Evolutionary conservation across 1,140 invertebrate species (phyloP), one percentile per base, ranked within the genome.

Genomic region (Lepidotrigona ventralis): DNA sequence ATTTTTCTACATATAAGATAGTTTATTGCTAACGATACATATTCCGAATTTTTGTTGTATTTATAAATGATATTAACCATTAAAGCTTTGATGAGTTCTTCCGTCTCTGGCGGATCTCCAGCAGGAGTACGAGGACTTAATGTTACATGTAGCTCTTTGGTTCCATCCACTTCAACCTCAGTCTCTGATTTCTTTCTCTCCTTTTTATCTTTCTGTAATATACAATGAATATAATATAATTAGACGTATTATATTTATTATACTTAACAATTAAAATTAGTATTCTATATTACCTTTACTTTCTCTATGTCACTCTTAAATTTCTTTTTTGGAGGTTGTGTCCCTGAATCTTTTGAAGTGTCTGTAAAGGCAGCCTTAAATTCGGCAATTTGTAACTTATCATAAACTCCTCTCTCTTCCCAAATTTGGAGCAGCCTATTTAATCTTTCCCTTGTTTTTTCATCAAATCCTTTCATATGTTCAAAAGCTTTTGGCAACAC

Each of bases 401-500:
- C 97, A 92, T 99, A 99, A 26, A 99, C 98, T 54, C 96, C 97
- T 92, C 98, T 95, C 87, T 99, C 98, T 86, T 97, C 96, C 99
- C 98, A 99, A 86, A 99, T 98, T 83, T 96, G 95, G 17, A 99
- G 92, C 79, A 99, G 96, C 90, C 98, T 96, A 56, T 96, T 96
- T 21, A 99, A 93, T 74, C 97, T 97, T 79, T 96, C 96, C 86
- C 96, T 95, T 0, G 97, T 97, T 92, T 98, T 98, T 56, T 97
- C 95, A 87, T 97, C 96, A 54, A 96, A 96, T 17, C 95, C 95
- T 29, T 96, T 96, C 94, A 99, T 97, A 86, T 98, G 96, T 85
- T 97, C 95, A 89, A 98, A 98, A 2, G 97, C 97, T 92, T 97
- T 97, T 83, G 96, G 96, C 26, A 99, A 93, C 21, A 97, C 95